Percentiles rank a stretch among this genome's conserved stretches.
Evolutionary conservation across 2,113 vertebrate species (phyloP).

Genomic region (Elephas maximus): DNA sequence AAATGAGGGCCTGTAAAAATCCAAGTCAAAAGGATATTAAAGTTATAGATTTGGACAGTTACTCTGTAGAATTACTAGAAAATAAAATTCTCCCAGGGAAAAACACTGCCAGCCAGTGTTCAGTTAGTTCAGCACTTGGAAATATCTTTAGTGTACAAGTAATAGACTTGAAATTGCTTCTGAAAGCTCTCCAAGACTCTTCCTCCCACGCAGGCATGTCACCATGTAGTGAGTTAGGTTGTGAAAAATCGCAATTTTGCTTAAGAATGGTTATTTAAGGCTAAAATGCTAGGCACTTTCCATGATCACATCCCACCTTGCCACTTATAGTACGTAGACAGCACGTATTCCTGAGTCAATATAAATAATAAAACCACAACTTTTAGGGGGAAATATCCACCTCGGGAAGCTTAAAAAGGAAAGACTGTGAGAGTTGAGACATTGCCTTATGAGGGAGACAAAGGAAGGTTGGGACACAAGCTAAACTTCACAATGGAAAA

Average conservation of each 20-base stretch:
- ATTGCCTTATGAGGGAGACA: neutral
- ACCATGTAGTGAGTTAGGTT: constrained; percentile 2
- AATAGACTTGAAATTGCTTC: constrained; percentile 37
- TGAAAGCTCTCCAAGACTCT: constrained; percentile 39
- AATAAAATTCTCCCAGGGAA: constrained; percentile 8
- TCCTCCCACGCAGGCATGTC: constrained; percentile 40
- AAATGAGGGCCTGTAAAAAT: neutral
- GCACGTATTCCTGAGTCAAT: neutral
- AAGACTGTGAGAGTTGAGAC: constrained; percentile 24
- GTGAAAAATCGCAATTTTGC: constrained; percentile 37
- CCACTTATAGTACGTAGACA: neutral
- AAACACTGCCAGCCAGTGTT: constrained; percentile 20
- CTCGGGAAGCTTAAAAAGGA: neutral
- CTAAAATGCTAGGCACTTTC: constrained; percentile 10
- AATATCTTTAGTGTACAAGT: constrained; percentile 30
- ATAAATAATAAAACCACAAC: neutral
- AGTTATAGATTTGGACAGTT: neutral
- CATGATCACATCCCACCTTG: neutral
- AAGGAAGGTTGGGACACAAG: neutral
- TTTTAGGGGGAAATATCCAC: neutral
- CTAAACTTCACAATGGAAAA: constrained; percentile 39
- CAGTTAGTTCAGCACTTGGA: constrained; percentile 13
- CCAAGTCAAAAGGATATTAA: constrained; percentile 36
- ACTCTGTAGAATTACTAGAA: constrained; percentile 20
- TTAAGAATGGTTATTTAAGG: neutral